phyloP scores from a whole-genome alignment of 1,140 invertebrate species.

The Trichonephila clavipes region DNA sequence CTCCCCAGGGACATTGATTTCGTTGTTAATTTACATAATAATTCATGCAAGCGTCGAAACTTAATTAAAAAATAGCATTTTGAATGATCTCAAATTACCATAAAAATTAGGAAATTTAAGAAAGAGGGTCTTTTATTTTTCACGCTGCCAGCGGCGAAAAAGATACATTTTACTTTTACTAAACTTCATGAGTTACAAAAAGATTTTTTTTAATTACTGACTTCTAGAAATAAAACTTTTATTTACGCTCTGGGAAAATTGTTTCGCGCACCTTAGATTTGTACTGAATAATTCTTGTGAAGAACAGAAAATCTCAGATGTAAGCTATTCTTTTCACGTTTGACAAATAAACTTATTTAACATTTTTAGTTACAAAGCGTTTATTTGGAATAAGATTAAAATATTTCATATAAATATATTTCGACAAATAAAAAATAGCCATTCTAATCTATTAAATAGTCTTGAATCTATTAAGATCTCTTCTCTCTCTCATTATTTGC shows the following conservation, averaged over 20 bases:
- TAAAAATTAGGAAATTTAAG: constrained; percentile 40
- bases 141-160: neutral
- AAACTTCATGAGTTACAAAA: neutral
- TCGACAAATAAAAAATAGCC: too few species aligned
- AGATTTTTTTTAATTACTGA: neutral
- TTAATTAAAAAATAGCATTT: constrained; percentile 50
- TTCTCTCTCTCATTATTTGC: too few species aligned
- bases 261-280: neutral
- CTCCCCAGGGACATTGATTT: constrained; percentile 21
- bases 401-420: too few species aligned
- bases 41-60: constrained; percentile 48
- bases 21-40: constrained; percentile 51
- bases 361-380: too few species aligned
- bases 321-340: too few species aligned
- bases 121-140: neutral
- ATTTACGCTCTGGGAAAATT: neutral
- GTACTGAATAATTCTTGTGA: too few species aligned
- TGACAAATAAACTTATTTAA: too few species aligned
- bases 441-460: too few species aligned
- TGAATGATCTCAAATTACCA: constrained; percentile 23
- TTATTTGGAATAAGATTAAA: too few species aligned
- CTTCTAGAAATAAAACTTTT: too few species aligned
- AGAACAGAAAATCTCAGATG: too few species aligned
- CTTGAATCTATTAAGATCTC: too few species aligned
- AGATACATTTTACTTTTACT: neutral